Conservation (phyloP, 2,113 vertebrate species). For the Capricornis sumatraensis region DNA sequence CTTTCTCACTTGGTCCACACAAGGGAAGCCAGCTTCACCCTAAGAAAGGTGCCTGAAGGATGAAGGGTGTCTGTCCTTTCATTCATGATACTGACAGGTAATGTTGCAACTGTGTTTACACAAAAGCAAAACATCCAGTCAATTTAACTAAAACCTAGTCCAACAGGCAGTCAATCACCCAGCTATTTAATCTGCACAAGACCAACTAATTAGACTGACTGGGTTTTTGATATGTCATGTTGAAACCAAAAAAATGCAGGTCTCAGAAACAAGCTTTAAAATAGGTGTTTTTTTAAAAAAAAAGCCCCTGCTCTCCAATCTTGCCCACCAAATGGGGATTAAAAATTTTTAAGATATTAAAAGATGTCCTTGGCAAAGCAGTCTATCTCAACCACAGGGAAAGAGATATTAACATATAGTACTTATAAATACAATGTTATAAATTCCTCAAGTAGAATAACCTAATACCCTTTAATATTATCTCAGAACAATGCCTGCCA, state of each 20-base stretch:
- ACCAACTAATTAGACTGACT: constrained; percentile 38
- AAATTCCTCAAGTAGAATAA: neutral
- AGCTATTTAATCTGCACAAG: constrained; percentile 47
- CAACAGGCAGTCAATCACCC: constrained; percentile 27
- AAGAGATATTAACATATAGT: neutral
- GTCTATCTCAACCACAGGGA: neutral
- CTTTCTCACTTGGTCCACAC: neutral
- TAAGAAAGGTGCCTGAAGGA: neutral
- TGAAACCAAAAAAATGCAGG: neutral
- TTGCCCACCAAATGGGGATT: neutral
- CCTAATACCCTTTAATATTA: neutral
- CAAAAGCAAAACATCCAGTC: neutral
- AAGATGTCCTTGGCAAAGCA: neutral
- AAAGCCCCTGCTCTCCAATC: neutral
- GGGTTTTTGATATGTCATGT: neutral
- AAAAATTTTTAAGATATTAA: neutral
- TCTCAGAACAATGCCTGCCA: neutral
- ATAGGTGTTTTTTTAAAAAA: neutral
- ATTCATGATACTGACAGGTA: neutral
- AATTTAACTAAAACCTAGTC: constrained; percentile 45
- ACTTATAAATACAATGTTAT: neutral
- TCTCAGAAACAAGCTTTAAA: neutral
- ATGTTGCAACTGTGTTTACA: neutral
- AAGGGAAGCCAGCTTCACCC: neutral
- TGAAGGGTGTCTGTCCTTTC: neutral